A percentile compares a stretch with the other conserved stretches of the same genome.
Evolutionary conservation across 2,888 invertebrate genomes (phyloP).

Genomic region (Zhuqinia jingwanae): DNA sequence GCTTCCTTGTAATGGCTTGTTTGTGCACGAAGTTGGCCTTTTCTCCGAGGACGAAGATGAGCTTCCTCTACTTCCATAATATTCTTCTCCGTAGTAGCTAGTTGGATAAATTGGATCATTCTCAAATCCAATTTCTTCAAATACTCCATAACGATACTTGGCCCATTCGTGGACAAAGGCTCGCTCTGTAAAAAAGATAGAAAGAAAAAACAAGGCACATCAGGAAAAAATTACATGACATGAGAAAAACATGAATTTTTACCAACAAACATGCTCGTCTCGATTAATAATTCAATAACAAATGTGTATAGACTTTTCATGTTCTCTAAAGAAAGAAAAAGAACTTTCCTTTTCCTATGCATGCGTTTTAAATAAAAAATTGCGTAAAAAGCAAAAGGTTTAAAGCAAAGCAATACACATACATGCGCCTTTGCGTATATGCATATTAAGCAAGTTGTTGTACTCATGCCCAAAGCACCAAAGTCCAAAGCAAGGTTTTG

Average conservation of each 20-base stretch:
- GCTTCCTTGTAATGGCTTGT: slow-evolving; percentile 78
- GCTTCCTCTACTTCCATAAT: slow-evolving; percentile 78
- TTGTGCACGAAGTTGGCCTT: slow-evolving; percentile 80
- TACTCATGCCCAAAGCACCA: too few species aligned
- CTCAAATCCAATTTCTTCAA: slow-evolving; percentile 85
- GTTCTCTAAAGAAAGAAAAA: not conserved
- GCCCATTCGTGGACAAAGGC: slow-evolving; percentile 84
- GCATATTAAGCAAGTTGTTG: too few species aligned
- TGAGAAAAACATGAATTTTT: slow-evolving; percentile 47
- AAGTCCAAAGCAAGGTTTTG: slow-evolving; percentile 11
- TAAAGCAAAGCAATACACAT: not conserved
- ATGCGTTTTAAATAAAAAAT: slow-evolving; percentile 2
- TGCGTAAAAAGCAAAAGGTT: not conserved
- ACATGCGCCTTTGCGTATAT: too few species aligned
- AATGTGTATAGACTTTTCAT: not conserved
- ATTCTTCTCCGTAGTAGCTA: slow-evolving; percentile 81
- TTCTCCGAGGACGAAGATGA: slow-evolving; percentile 76
- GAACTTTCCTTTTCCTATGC: slow-evolving; percentile 1
- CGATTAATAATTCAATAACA: slow-evolving; percentile 46
- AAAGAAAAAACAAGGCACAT: not conserved
- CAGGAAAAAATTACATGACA: slow-evolving; percentile 7
- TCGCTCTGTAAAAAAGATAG: slow-evolving; percentile 66
- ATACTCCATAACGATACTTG: slow-evolving; percentile 86
- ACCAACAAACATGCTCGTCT: slow-evolving; percentile 10
- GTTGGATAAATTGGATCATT: slow-evolving; percentile 84